Evolutionary conservation across 2,888 invertebrate genomes (phyloP), one percentile per base, ranked within the genome.

Genomic region (Cerastis rubricosa): DNA sequence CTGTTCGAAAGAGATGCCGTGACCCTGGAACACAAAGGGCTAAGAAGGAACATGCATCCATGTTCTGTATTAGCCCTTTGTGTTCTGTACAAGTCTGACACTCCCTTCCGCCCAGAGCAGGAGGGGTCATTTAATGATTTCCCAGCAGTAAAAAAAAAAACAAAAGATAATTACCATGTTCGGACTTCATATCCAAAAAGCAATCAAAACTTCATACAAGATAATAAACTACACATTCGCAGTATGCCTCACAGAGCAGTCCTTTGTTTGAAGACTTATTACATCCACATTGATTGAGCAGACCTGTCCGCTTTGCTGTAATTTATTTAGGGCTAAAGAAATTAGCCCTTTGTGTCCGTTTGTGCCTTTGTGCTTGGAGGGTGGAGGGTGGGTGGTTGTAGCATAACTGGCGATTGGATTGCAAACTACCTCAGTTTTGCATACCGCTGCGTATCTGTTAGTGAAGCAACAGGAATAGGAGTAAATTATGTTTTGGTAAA

Each of bases 201-300:
- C 81, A 88, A 86, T 86, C 80, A 78, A 71, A 86, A 78, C 85
- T 84, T 35, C 54, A 63, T 61, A 71, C 75, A n/a, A 35, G 40
- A 57, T 69, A 78, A 78, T 78, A 80, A 81, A 70, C 79, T 74
- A 29, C 78, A 87, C 63, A 65, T 64, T 35, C 49, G n/a, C 54
- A 11, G 61, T 35, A 1, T 35, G 29, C 29, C 29, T 35, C 19
- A 61, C 19, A 35, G 67, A 69, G 70, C 22, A 59, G 66, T 69
- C 74, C 84, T 85, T 87, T 87, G 89, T 85, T 83, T 69, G 78
- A 74, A 59, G 29, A 63, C 82, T 89, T 84, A 88, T 87, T 88
- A 81, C 73, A 81, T 82, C 66, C 72, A 51, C 64, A 57, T 78
- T 89, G 88, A 88, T 87, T 87, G 88, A 78, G 69, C 78, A 81